These are phyloP conservation scores for Monochamus saltuarius DNA, from an alignment of 1,140 invertebrate genomes.

Conservation along the genomic window DNA sequence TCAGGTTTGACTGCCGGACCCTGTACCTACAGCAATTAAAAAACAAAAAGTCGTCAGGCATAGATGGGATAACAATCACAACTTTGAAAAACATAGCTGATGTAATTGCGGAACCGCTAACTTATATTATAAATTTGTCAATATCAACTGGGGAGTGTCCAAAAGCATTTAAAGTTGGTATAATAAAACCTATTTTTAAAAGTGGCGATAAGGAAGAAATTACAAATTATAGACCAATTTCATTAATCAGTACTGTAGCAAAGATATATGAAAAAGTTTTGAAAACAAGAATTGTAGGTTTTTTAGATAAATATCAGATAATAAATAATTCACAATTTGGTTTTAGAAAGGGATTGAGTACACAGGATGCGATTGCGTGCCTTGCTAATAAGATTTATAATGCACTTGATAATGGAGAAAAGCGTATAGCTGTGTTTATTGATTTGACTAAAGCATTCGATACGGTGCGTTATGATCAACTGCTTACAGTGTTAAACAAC, in stretches of 20 bases:
- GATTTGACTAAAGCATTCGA: slow-evolving; percentile 9
- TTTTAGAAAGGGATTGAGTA: slow-evolving; percentile 6
- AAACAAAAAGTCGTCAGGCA: slow-evolving; percentile 6
- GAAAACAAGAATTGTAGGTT: slow-evolving; percentile 6
- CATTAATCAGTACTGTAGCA: slow-evolving; percentile 11
- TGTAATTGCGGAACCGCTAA: slow-evolving; percentile 6
- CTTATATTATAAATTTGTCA: slow-evolving; percentile 6
- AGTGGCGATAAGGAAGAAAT: slow-evolving; percentile 4
- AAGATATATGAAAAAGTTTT: slow-evolving; percentile 11
- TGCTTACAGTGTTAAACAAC: too few relatives aligned
- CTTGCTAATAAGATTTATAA: slow-evolving; percentile 7
- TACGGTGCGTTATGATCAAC: too few relatives aligned
- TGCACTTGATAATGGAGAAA: slow-evolving; percentile 3
- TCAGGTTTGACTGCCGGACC: too few relatives aligned
- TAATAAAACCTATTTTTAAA: slow-evolving; percentile 20
- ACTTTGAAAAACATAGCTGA: slow-evolving; percentile 7
- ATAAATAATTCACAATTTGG: slow-evolving; percentile 11
- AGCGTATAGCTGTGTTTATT: slow-evolving; percentile 8
- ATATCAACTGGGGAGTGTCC: slow-evolving; percentile 6
- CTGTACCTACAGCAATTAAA: too few relatives aligned
- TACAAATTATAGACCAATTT: slow-evolving; percentile 14
- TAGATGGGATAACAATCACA: slow-evolving; percentile 8
- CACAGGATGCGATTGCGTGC: slow-evolving; percentile 14
- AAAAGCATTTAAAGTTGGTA: slow-evolving; percentile 13
- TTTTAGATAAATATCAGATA: slow-evolving; percentile 17